Conservation (phyloP, 2,888 invertebrate species). For the Actias luna region DNA sequence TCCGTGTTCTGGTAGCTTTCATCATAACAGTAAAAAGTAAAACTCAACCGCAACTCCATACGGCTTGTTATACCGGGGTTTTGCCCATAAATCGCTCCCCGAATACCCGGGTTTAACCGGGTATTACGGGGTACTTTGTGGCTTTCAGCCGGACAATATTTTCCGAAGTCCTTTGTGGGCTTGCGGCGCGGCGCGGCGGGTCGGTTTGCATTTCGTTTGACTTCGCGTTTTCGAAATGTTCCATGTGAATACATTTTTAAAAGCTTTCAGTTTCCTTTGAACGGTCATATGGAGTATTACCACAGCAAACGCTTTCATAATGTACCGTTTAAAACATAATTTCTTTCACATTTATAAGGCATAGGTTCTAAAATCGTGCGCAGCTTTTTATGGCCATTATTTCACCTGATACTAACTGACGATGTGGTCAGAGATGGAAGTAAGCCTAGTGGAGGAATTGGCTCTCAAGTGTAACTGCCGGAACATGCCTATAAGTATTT, state of each 20-base stretch:
- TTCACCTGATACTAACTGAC: no score
- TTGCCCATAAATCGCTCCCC: conserved; percentile 36
- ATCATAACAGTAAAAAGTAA: conserved; percentile 6
- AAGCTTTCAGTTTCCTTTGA: conserved; percentile 1
- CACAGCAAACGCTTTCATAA: neutral
- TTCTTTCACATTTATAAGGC: no score
- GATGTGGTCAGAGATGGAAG: no score
- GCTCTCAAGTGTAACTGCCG: no score
- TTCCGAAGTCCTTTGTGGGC: conserved; percentile 29
- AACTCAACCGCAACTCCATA: conserved; percentile 10
- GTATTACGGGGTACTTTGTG: conserved; percentile 65
- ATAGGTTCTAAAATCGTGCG: no score
- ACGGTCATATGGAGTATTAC: neutral
- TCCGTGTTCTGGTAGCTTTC: neutral
- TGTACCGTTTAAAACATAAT: neutral
- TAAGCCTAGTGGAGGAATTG: no score
- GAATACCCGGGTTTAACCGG: conserved; percentile 43
- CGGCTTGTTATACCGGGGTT: conserved; percentile 23
- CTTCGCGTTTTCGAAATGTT: conserved; percentile 16
- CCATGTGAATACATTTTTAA: conserved; percentile 13
- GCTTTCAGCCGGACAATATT: conserved; percentile 65
- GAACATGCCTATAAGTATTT: no score
- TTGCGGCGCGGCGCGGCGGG: conserved; percentile 7
- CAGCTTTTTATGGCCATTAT: no score
- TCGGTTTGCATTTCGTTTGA: conserved; percentile 18